Evolutionary conservation across 2,113 vertebrate genomes (phyloP).

Genomic region (Myrmophylax atrothorax): DNA sequence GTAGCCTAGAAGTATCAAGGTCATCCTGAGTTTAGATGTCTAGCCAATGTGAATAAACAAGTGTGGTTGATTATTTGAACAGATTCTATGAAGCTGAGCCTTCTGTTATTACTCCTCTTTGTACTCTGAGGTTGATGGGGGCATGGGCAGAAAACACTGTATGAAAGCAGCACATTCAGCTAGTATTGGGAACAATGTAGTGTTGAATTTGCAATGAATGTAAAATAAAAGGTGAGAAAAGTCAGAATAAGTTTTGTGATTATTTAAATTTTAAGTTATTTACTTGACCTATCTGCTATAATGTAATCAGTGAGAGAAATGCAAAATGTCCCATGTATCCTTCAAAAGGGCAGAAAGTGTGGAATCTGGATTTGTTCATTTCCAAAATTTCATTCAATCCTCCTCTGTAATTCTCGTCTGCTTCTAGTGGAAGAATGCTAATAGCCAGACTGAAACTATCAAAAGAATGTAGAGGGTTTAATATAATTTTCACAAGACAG

Average conservation of each 20-base stretch:
- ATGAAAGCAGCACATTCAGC: neutral
- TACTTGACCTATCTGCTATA: neutral
- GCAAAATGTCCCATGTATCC: neutral
- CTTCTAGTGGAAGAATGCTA: neutral
- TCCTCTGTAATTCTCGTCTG: neutral
- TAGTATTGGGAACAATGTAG: neutral
- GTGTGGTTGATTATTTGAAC: neutral
- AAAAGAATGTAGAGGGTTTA: neutral
- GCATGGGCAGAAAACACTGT: neutral
- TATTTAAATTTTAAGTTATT: slow-evolving; percentile 15
- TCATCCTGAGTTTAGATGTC: neutral
- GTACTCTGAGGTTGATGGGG: neutral
- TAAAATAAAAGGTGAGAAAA: neutral
- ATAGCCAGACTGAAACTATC: neutral
- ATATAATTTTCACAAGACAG: neutral
- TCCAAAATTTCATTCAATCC: neutral
- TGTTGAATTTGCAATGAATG: neutral
- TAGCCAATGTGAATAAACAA: slow-evolving; percentile 1
- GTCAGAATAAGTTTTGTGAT: neutral
- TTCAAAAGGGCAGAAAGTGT: neutral
- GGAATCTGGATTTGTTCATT: neutral
- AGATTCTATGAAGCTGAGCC: neutral
- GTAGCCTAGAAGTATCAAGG: neutral
- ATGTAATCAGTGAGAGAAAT: neutral
- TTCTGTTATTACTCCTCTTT: neutral